Evolutionary conservation across 2,888 invertebrate species (phyloP).

Genomic region (Ceratothoa steindachneri): DNA sequence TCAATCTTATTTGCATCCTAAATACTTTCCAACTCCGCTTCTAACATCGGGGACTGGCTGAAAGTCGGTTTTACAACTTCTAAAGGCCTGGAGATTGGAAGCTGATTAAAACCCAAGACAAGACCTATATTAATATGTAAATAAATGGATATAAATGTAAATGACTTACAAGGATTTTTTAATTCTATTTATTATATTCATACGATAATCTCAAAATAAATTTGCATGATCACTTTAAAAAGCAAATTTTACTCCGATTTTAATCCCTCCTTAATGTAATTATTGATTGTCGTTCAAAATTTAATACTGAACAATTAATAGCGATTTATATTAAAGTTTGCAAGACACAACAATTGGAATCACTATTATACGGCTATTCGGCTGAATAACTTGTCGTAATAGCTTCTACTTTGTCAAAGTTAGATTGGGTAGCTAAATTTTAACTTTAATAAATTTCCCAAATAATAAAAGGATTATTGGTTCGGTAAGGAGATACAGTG

Average conservation of each 20-base stretch:
- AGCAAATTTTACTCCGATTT: too few relatives aligned
- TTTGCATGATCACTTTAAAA: too few relatives aligned
- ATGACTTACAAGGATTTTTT: neutral
- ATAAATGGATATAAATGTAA: neutral
- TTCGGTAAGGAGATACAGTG: too few relatives aligned
- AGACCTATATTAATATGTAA: neutral
- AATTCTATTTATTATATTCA: too few relatives aligned
- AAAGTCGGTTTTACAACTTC: neutral
- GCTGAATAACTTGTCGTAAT: neutral
- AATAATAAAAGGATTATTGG: too few relatives aligned
- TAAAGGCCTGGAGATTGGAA: neutral
- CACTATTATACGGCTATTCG: neutral
- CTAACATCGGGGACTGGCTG: neutral
- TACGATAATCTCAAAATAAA: too few relatives aligned
- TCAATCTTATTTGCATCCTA: constrained; percentile 8
- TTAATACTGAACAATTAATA: neutral
- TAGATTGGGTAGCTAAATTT: neutral
- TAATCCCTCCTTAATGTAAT: too few relatives aligned
- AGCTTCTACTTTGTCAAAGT: neutral
- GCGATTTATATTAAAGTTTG: neutral
- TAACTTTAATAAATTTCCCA: neutral
- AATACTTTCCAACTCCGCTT: constrained; percentile 1
- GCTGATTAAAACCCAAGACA: neutral
- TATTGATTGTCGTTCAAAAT: too few relatives aligned
- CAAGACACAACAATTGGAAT: neutral